Percentiles rank a stretch among this genome's conserved stretches.
phyloP scores from a whole-genome alignment of 2,888 invertebrate genomes.

The Palloptera scutellata region DNA sequence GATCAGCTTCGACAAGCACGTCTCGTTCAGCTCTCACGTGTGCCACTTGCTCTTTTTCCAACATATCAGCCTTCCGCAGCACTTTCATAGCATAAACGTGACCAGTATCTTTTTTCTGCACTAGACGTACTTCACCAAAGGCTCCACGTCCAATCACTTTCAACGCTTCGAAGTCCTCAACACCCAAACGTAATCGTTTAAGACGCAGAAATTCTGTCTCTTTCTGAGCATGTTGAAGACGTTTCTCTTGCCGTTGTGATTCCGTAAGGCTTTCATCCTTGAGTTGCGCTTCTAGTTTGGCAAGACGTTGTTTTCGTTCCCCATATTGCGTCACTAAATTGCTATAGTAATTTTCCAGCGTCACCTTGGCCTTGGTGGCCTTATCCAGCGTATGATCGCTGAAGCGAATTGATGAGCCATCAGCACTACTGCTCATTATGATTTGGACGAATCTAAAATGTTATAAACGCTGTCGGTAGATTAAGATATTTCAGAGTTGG shows the following conservation, averaged over 20 bases:
- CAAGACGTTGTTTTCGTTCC: constrained; percentile 93
- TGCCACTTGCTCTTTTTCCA: constrained; percentile 98
- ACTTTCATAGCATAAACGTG: constrained; percentile 99
- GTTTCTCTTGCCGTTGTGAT: constrained; percentile 85
- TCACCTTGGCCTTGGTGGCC: constrained; percentile 98
- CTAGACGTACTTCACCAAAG: constrained; percentile 94
- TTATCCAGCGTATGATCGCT: constrained; percentile 98
- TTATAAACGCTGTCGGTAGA: too few relatives aligned
- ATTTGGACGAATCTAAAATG: background rate
- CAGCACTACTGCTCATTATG: constrained; percentile 50
- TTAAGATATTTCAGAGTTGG: too few relatives aligned
- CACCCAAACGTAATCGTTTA: constrained; percentile 93
- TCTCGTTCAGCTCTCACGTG: constrained; percentile 98
- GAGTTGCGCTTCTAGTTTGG: constrained; percentile 94
- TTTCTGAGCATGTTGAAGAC: constrained; percentile 95
- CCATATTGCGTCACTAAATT: constrained; percentile 97
- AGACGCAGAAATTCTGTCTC: constrained; percentile 98
- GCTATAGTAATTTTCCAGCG: constrained; percentile 98
- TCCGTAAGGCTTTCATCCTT: constrained; percentile 95
- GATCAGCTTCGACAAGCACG: constrained; percentile 98
- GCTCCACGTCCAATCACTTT: constrained; percentile 94
- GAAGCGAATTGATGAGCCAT: constrained; percentile 77
- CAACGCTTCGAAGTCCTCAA: constrained; percentile 97
- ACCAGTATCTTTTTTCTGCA: constrained; percentile 99
- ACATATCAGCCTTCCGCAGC: constrained; percentile 97